Evolutionary conservation across 1,140 invertebrate genomes (phyloP).

Genomic region (Atta texana): DNA sequence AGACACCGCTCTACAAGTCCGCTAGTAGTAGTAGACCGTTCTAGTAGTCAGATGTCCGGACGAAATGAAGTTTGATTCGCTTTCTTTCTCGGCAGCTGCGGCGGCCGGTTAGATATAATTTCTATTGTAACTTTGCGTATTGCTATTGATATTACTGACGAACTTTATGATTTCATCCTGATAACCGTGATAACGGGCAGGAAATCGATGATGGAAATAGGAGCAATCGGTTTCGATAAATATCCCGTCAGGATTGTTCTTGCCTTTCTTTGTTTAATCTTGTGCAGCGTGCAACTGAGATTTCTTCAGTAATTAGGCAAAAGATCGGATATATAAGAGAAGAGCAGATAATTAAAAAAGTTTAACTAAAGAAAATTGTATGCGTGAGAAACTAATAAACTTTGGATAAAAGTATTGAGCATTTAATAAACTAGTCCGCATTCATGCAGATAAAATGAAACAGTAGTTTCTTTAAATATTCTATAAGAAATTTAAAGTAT

Average conservation of each 20-base stretch:
- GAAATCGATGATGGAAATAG: slow-evolving; percentile 3
- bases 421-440: slow-evolving; percentile 20
- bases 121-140: slow-evolving; percentile 58
- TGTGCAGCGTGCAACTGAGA: not conserved
- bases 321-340: not conserved
- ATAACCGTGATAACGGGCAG: slow-evolving; percentile 39
- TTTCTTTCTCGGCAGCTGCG: slow-evolving; percentile 68
- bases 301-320: slow-evolving; percentile 6
- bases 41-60: slow-evolving; percentile 77
- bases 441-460: not conserved
- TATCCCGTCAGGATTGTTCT: not conserved
- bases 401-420: not conserved
- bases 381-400: slow-evolving; percentile 5
- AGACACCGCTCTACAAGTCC: slow-evolving; percentile 45
- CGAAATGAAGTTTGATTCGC: slow-evolving; percentile 81
- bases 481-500: not conserved
- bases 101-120: slow-evolving; percentile 64
- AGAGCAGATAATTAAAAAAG: slow-evolving; percentile 41
- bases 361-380: slow-evolving; percentile 36
- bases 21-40: too few species aligned
- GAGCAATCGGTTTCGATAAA: slow-evolving; percentile 41
- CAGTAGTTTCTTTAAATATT: not conserved
- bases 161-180: slow-evolving; percentile 56
- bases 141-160: not conserved
- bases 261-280: not conserved